Evolutionary conservation across 2,113 vertebrate genomes (phyloP).

Genomic region (Macrotus californicus): DNA sequence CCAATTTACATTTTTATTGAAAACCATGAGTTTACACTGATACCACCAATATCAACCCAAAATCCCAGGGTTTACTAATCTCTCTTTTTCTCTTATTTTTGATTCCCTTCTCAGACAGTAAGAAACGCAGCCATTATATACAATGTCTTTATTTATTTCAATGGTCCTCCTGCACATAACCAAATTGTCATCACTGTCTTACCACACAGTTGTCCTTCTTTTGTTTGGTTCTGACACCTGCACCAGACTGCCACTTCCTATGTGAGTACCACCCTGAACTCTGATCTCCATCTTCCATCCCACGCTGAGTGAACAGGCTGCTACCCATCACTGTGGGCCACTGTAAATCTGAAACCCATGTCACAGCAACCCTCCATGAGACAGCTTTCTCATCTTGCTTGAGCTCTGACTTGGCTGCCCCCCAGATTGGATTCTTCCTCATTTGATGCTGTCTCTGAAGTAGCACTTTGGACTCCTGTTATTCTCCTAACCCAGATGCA

Average conservation of each 20-base stretch:
- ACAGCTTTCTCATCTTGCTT: not conserved
- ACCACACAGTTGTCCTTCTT: not conserved
- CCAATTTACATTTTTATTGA: conserved; percentile 23
- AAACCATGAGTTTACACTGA: not conserved
- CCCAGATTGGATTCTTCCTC: not conserved
- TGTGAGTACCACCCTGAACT: not conserved
- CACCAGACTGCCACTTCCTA: not conserved
- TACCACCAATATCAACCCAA: not conserved
- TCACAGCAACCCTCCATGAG: not conserved
- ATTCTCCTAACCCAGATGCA: not conserved
- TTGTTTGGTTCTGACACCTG: not conserved
- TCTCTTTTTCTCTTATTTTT: not conserved
- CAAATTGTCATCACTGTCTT: not conserved
- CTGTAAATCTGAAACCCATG: not conserved
- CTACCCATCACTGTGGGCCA: not conserved
- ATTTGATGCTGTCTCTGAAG: not conserved
- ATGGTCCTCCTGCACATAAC: not conserved
- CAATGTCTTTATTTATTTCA: not conserved
- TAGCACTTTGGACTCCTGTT: not conserved
- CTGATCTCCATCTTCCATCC: too few relatives aligned
- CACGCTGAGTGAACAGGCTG: not conserved
- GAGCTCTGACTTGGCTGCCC: not conserved
- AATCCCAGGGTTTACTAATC: not conserved
- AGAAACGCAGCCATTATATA: not conserved
- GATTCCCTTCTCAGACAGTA: not conserved